Base-by-base conservation (phyloP, 2,113 vertebrate genomes). In the Thunnus thynnus region DNA sequence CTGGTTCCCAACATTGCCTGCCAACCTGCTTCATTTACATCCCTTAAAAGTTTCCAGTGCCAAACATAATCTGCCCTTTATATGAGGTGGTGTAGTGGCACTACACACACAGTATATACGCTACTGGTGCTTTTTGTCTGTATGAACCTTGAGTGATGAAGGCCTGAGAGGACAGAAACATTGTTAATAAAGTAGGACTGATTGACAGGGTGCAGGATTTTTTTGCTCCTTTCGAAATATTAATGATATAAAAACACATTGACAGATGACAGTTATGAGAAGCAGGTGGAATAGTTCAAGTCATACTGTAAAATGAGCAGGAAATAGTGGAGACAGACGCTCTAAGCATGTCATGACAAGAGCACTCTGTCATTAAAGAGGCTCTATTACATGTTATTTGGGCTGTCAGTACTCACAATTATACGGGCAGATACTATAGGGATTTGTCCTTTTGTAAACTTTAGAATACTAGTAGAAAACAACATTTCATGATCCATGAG, bases 301-400 rank as follows among this genome's bases (percentile, higher is more conserved):
- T 47, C 69, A 62, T 52, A 66, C 7, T 8, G 8, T 41, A 41
- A 56, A 57, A 67, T 16, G 14, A 65, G 44, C 32, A 46, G 27
- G 44, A 66, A 13, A 65, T 55, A 54, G 58, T 66, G 32, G 82
- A 77, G 64, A 64, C 71, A 86, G 78, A 76, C 22, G 27, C 60
- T 70, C 4, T 11, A 1, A 13, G 58, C 85, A 16, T 50, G 82
- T 71, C 76, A 20, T 3, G 72, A 80, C 84, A 80, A 0, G 68
- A 44, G 12, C n/a, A 36, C 52, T 20, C 13, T 18, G 20, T 27
- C 16, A 76, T 83, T 61, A 30, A 48, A 78, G 17, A 32, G 8
- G 13, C 61, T 60, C 27, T 13, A 55, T 55, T 54, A 62, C 44
- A 41, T 63, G 18, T 36, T 57, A 41, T 80, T 58, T 62, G 18